Evolutionary conservation across 2,797 vertebrate species (phyloP), one percentile per base, ranked within the genome.

Genomic region (Channallabes apus): DNA sequence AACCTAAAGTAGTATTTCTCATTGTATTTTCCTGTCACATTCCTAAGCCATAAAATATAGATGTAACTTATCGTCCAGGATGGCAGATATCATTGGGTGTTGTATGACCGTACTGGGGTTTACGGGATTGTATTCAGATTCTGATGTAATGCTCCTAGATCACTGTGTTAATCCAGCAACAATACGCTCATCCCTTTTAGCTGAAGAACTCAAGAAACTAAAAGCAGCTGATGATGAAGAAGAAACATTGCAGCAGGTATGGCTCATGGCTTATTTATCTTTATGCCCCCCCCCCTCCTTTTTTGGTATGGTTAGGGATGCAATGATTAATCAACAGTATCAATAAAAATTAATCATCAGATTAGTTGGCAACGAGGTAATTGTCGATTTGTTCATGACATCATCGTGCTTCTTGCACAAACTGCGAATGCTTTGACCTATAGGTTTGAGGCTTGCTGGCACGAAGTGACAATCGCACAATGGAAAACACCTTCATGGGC

Each of bases 151-250:
- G 24, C 32, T 46, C n/a, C 18, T 7, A 61, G 56, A 59, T 80
- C 18, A 64, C 6, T 65, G 2, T n/a, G 4, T 38, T 61, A 58
- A 67, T 38, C 6, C 15, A 35, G 22, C 56, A 61, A 46, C 7
- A 15, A 1, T 64, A 8, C 8, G 3, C 14, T 71, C 17, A 4
- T 80, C 24, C 29, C 67, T 22, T 86, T 83, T 80, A 97, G 96
- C 87, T 77, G 94, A 91, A 62, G 94, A 96, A 41, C 84, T 95
- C 75, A 96, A 95, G 80, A 88, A 89, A 6, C 12, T 95, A 41
- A 95, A 85, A 86, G 94, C 95, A 83, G 88, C 90, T 76, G 92
- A 93, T 64, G 94, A 96, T 88, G 95, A 95, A 85, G 94, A 84
- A n/a, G 94, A 68, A 29, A 29, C 83, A 15, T 86, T 94, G 1